Base-by-base conservation (phyloP, 2,113 vertebrate species). In the Blennius ocellaris region DNA sequence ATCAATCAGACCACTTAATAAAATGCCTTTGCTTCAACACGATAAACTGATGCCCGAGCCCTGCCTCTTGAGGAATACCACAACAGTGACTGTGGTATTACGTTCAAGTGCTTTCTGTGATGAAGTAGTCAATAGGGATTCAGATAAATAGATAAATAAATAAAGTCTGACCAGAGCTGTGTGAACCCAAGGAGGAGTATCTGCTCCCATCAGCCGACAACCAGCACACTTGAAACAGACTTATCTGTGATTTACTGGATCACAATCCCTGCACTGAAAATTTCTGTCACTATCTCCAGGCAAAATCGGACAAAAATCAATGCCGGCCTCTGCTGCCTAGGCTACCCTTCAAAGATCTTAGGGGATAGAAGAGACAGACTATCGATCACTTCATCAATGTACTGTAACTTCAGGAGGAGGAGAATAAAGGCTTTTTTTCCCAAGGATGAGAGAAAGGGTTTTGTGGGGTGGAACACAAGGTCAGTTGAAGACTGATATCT, bases 361-460 rank as follows among this genome's bases (percentile, higher is more conserved):
- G 53, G 57, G 78, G 80, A 87, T 61, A 82, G 67, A 90, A 84
- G 73, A 87, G 76, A 87, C 71, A 81, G 75, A 73, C 69, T 85
- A 90, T 90, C 65, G 82, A 91, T 90, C 85, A 84, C 73, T 83
- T 88, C 73, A 84, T 89, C 91, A 88, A 89, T 83, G 80, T 70
- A 77, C 84, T 84, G 79, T 85, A 84, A 90, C 86, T 87, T 90
- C 82, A 89, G 70, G 52, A 80, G 68, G 58, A 82, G 69, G 67
- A 83, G 80, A 85, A 91, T 72, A 86, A 90, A 88, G 68, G 63
- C 80, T 75, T 76, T 60, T 83, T 84, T 87, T n/a, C n/a, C 78
- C 69, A 37, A 69, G 49, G 65, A 52, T 70, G 75, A 84, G 74
- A 82, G 70, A 76, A 70, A 37, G 55, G 61, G 40, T 64, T 81